Percentiles rank a stretch among this genome's conserved stretches.
Conservation (phyloP, 2,888 invertebrate species). For the Mesopsocus fuscifrons region DNA sequence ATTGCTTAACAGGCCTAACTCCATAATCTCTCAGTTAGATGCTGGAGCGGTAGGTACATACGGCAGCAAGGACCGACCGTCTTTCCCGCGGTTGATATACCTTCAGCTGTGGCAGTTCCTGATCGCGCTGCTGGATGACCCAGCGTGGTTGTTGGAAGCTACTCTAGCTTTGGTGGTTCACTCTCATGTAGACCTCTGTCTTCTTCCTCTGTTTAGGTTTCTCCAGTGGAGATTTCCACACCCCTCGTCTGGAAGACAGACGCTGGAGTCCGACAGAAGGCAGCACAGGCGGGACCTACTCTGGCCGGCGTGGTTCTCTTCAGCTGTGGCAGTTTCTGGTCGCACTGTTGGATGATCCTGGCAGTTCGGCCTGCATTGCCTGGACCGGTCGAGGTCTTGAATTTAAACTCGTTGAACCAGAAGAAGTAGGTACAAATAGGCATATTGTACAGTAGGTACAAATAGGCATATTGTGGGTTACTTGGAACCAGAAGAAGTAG, state of each 20-base stretch:
- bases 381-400: conserved; percentile 93
- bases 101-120: conserved; percentile 91
- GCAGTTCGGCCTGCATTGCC: conserved; percentile 63
- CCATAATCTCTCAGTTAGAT: no score
- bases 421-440: conserved; percentile 71
- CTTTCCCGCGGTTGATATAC: no score
- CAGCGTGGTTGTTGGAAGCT: no score
- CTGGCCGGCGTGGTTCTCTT: conserved; percentile 51
- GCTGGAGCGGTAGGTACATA: no score
- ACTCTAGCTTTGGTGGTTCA: no score
- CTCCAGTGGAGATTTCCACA: background rate
- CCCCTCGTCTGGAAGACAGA: background rate
- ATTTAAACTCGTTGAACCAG: conserved; percentile 89
- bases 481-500: no score
- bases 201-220: no score
- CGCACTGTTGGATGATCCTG: conserved; percentile 49
- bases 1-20: no score
- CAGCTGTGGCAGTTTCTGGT: conserved; percentile 94
- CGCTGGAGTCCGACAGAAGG: background rate
- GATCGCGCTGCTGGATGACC: conserved; percentile 57
- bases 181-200: no score
- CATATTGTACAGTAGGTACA: no score
- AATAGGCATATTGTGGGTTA: no score
- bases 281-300: background rate
- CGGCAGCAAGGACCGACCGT: no score